phyloP scores from a whole-genome alignment of 2,113 vertebrate species.

The Phaetusa simplex region DNA sequence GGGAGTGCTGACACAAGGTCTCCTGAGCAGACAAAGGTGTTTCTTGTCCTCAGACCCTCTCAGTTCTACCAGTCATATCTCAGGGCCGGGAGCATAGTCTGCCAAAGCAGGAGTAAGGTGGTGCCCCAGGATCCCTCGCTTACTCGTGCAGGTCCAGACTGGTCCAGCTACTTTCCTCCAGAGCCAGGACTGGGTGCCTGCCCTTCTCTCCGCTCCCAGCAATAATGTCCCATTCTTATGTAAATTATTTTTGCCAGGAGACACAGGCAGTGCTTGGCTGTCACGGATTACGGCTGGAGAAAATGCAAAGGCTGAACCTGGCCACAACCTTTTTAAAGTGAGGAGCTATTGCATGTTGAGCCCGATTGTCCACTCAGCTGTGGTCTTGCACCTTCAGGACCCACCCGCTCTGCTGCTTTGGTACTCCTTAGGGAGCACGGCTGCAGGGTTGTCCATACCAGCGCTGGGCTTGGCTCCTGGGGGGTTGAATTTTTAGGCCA shows the following conservation, averaged over 20 bases:
- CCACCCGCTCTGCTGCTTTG: background rate
- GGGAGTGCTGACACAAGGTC: no score
- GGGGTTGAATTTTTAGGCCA: no score
- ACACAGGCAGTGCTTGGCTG: background rate
- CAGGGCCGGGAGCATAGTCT: fast-evolving
- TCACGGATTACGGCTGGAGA: background rate
- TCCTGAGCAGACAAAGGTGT: no score
- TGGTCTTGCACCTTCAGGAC: background rate
- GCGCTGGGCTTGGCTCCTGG: background rate
- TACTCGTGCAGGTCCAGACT: background rate
- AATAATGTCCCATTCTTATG: background rate
- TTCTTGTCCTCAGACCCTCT: background rate
- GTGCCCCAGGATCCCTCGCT: background rate
- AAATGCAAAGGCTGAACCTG: background rate
- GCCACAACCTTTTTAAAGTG: background rate
- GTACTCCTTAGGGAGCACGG: background rate
- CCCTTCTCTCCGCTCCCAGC: background rate
- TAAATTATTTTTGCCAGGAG: background rate
- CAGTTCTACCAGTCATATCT: background rate
- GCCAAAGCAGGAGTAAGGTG: background rate
- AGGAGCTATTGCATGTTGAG: background rate
- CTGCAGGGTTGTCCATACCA: background rate
- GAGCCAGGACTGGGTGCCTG: background rate
- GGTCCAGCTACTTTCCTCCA: background rate
- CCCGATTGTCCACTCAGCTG: fast-evolving